Evolutionary conservation across 2,888 invertebrate genomes (phyloP), one percentile per base, ranked within the genome.

Genomic region (Acrocyrtus sp.): DNA sequence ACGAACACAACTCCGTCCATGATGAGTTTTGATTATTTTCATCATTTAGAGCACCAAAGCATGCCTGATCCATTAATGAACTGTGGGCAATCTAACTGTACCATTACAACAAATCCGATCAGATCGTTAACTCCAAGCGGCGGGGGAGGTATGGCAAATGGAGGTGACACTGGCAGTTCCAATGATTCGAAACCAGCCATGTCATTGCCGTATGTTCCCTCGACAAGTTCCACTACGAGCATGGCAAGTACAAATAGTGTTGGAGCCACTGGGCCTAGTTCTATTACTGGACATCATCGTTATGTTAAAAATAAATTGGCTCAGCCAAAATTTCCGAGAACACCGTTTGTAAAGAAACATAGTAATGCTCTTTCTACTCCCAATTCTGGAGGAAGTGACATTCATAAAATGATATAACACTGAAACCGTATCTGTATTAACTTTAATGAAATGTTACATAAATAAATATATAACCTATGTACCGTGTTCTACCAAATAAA

Each of bases 261-360:
- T 8, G 29, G 15, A n/a, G 53, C 24, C 4, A 21, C 19, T 1
- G 50, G 17, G 5, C 26, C 27, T 12, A 10, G 45, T 6, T 21
- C 39, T 24, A 24, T 17, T 26, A 54, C 51, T 22, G 48, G 19
- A 5, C 67, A 68, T 43, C 67, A 62, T 41, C 58, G 74, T 8
- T 74, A 70, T 53, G 58, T 69, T 1, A 69, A 69, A 29, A 74
- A 74, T 50, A 74, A 74, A 58, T 22, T 74, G 26, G 74, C 63
- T n/a, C 68, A 68, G n/a, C 74, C 74, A 0, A 74, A 74, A 21
- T 56, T 74, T 21, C 74, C 74, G 0, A 58, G 70, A 50, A 74
- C 63, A 15, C 60, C 74, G 6, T 74, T 74, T 56, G 70, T 74
- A 26, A 60, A 69, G 15, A 74, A 74, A 41, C 65, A 74, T 34